Evolutionary conservation across 2,797 vertebrate species (phyloP).

Genomic region (Setipinna tenuifilis): DNA sequence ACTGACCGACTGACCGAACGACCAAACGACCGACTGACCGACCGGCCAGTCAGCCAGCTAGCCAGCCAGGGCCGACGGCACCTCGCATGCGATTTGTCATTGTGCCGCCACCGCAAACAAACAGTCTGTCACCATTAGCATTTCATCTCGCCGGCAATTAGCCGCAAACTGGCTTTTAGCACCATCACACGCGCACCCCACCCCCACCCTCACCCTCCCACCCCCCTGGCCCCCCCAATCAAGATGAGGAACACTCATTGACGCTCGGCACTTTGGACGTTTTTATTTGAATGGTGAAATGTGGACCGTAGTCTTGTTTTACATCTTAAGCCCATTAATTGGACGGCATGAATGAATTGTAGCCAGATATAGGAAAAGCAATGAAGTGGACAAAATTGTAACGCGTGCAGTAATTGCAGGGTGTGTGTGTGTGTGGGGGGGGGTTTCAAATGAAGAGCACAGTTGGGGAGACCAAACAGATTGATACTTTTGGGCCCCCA

Average conservation of each 20-base stretch:
- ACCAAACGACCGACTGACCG: too few species aligned
- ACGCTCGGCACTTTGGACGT: neutral
- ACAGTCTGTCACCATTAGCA: constrained; percentile 11
- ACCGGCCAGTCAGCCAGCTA: too few species aligned
- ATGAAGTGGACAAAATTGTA: neutral
- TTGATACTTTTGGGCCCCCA: neutral
- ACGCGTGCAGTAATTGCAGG: neutral
- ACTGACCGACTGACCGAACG: too few species aligned
- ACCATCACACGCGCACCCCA: too few species aligned
- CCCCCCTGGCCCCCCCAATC: neutral
- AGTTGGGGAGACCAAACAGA: neutral
- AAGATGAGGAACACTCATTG: neutral
- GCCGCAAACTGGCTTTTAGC: neutral
- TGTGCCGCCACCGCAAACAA: neutral
- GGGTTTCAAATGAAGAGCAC: neutral
- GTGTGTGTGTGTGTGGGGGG: too few species aligned
- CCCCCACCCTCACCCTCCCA: too few species aligned
- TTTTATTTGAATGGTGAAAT: constrained; percentile 2
- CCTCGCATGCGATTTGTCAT: neutral
- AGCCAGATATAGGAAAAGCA: neutral
- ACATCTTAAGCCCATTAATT: neutral
- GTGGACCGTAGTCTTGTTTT: neutral
- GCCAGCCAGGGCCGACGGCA: neutral
- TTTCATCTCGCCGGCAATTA: neutral
- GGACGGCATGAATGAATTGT: neutral